Percentiles rank a stretch among this genome's conserved stretches.
Evolutionary conservation across 1,140 invertebrate species (phyloP).

Genomic region (Onthophagus taurus): DNA sequence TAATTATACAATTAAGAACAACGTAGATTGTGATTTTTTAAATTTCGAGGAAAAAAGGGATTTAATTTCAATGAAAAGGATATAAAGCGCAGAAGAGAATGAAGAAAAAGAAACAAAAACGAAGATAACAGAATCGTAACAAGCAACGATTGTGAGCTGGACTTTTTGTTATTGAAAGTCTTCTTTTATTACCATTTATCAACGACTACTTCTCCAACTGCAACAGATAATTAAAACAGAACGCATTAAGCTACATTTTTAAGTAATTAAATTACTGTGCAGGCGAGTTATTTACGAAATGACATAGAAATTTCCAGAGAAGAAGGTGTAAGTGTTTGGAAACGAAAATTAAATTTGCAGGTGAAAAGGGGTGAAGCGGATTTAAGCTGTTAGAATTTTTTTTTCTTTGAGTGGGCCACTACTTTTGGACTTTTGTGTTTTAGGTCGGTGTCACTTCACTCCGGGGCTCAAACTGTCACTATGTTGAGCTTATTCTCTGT

Average conservation of each 20-base stretch:
- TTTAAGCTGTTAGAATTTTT: constrained; percentile 4
- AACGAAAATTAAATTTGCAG: not conserved
- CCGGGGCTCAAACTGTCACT: constrained; percentile 11
- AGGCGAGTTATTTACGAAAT: constrained; percentile 4
- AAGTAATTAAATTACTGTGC: constrained; percentile 1
- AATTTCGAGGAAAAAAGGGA: constrained; percentile 3
- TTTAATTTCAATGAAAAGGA: constrained; percentile 6
- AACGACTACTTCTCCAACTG: constrained; percentile 35
- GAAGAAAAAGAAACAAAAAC: not conserved
- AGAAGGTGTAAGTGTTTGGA: not conserved
- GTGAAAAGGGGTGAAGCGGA: constrained; percentile 1
- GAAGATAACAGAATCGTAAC: not conserved
- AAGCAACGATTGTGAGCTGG: not conserved
- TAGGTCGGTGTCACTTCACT: constrained; percentile 7
- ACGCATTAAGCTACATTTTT: too few species aligned
- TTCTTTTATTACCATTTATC: constrained; percentile 29
- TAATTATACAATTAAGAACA: constrained; percentile 2
- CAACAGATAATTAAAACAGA: constrained; percentile 30
- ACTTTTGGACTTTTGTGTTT: not conserved
- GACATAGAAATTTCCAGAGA: constrained; percentile 5
- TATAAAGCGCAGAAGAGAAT: constrained; percentile 4
- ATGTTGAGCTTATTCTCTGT: constrained; percentile 18
- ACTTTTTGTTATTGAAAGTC: constrained; percentile 1
- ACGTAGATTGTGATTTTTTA: constrained; percentile 1
- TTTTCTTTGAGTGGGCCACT: constrained; percentile 3